Evolutionary conservation across 2,113 vertebrate species (phyloP), one percentile per base, ranked within the genome.

Genomic region (Marmota flaviventris): DNA sequence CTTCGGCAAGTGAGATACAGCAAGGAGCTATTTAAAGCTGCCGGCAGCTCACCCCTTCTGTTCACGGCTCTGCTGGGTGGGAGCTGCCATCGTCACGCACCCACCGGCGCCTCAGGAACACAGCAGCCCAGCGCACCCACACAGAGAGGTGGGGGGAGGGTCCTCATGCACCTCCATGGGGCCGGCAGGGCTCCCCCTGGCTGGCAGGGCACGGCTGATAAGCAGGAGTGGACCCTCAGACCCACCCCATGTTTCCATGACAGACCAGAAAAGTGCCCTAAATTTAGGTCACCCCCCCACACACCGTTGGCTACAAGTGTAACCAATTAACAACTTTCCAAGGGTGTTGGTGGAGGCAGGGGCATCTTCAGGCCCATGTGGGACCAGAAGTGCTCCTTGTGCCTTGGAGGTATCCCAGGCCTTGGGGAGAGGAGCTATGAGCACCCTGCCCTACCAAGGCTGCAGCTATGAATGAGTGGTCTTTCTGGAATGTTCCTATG

Each of bases 1-100:
- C 90, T 97, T 81, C 73, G 4, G 97, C 90, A 97, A 98, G 96
- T 92, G 73, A 92, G 97, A 98, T 88, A 92, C 97, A 97, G 97
- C 67, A 2, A 85, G 81, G 76, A 97, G 93, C 97, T 98, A 98
- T 98, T 98, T 98, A 97, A 97, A 98, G 97, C 96, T 34, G 87
- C 95, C 96, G 51, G 95, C 97, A 97, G 97, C 97, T 98, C 95
- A 78, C 97, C 96, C 98, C 98, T 98, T 98, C 98, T 98, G 98
- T 98, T 98, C 98, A 69, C 96, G 97, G 97, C 96, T 98, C 93
- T 95, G 98, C 95, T 42, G 95, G 98, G 97, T 97, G 98, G 97
- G 98, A 97, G 97, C 98, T 98, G 98, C 96, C 97, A 53, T 84
- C 92, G 85, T 98, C 98, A 98, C 96, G 97, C 98, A 97, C 98